These are phyloP conservation scores for Acholoe squamosa DNA, from an alignment of 2,888 invertebrate genomes.

Conservation along the genomic window DNA sequence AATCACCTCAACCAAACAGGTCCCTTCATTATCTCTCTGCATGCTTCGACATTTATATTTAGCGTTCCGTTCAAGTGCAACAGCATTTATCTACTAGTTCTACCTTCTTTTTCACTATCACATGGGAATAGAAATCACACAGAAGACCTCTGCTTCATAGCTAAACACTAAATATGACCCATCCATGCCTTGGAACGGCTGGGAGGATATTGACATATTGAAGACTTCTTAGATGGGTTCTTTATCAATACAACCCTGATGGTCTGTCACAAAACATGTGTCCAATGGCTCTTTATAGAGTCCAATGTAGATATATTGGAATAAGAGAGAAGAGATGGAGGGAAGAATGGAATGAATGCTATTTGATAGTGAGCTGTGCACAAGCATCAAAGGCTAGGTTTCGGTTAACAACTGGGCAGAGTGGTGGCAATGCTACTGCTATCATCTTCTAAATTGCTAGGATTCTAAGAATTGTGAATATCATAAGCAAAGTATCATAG, in stretches of 20 bases:
- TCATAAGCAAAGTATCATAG: background rate
- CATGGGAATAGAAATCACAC: conserved; percentile 26
- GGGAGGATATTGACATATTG: background rate
- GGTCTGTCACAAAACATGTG: background rate
- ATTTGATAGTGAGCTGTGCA: background rate
- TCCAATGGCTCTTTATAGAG: background rate
- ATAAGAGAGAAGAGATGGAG: background rate
- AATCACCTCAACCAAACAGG: background rate
- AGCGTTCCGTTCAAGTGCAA: conserved; percentile 24
- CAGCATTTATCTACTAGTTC: background rate
- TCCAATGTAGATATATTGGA: background rate
- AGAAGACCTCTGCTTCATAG: background rate
- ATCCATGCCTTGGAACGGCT: background rate
- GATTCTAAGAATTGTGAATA: too few species aligned
- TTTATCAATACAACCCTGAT: background rate
- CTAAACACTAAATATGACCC: background rate
- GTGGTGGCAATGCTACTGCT: background rate
- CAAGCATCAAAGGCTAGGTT: background rate
- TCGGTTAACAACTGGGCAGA: background rate
- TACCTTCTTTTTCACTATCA: background rate
- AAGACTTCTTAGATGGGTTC: background rate
- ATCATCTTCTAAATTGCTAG: too few species aligned
- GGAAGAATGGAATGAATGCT: background rate
- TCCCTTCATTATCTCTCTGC: background rate
- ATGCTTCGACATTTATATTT: background rate